Evolutionary conservation across 2,113 vertebrate species (phyloP).

Genomic region (Silurus glanis): DNA sequence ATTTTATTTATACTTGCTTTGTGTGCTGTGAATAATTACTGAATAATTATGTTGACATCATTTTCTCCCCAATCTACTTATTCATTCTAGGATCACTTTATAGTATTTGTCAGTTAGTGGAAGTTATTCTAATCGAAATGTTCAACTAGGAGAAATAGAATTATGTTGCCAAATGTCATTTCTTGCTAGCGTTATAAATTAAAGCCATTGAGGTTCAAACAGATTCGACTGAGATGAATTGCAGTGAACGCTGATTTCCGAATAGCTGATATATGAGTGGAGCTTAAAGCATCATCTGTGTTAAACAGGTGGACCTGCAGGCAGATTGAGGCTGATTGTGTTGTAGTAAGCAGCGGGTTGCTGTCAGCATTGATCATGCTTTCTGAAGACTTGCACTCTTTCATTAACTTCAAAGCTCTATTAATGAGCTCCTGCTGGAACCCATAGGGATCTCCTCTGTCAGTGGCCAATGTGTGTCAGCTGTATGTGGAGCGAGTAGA

Average conservation of each 20-base stretch:
- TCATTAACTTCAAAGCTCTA: slow-evolving; percentile 31
- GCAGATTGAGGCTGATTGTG: slow-evolving; percentile 1
- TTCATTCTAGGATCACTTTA: background rate
- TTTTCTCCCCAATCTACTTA: background rate
- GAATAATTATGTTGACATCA: background rate
- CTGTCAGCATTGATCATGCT: slow-evolving; percentile 30
- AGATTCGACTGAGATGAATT: background rate
- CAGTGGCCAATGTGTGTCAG: background rate
- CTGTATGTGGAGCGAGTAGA: slow-evolving; percentile 28
- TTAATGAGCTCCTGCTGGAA: slow-evolving; percentile 21
- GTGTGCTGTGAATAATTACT: background rate
- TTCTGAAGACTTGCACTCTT: slow-evolving; percentile 5
- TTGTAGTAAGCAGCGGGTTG: slow-evolving; percentile 5
- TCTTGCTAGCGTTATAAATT: background rate
- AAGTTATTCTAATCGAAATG: background rate
- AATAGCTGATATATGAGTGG: background rate
- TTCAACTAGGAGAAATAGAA: background rate
- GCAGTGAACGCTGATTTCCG: background rate
- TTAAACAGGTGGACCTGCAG: slow-evolving; percentile 14
- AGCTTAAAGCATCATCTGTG: background rate
- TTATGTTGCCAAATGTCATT: background rate
- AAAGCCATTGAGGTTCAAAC: background rate
- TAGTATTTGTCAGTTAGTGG: background rate
- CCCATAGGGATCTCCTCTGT: background rate
- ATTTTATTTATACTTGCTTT: background rate